A percentile compares a stretch with the other conserved stretches of the same genome.
Conservation (phyloP, 2,888 invertebrate genomes). For the Odontothrips loti region DNA sequence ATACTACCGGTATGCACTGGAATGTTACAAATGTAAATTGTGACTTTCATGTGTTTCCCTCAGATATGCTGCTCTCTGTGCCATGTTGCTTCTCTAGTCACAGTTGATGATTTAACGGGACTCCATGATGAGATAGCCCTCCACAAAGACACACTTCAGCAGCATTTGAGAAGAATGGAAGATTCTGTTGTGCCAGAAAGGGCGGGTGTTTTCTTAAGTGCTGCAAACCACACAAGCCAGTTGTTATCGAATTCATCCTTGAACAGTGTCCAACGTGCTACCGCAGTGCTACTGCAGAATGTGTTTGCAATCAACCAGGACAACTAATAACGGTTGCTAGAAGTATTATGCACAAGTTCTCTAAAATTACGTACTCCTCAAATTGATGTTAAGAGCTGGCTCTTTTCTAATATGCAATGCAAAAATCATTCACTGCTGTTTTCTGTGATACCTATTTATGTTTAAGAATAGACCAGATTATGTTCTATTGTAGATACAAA, state of each 20-base stretch:
- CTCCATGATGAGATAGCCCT: slow-evolving; percentile 53
- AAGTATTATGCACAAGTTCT: too few relatives aligned
- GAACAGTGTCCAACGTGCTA: background rate
- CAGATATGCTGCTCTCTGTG: slow-evolving; percentile 70
- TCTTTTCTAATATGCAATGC: too few relatives aligned
- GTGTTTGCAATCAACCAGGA: background rate
- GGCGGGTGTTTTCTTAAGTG: slow-evolving; percentile 44
- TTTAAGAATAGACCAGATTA: too few relatives aligned
- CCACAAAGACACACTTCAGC: slow-evolving; percentile 47
- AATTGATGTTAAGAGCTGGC: too few relatives aligned
- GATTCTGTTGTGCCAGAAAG: slow-evolving; percentile 49
- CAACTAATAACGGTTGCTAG: background rate
- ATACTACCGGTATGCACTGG: slow-evolving; percentile 20
- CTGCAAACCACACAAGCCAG: slow-evolving; percentile 39
- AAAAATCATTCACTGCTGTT: too few relatives aligned
- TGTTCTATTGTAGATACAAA: too few relatives aligned
- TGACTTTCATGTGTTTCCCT: slow-evolving; percentile 42
- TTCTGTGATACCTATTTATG: background rate
- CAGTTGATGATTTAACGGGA: slow-evolving; percentile 55
- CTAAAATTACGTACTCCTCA: too few relatives aligned
- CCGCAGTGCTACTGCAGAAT: background rate
- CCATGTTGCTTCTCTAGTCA: slow-evolving; percentile 61
- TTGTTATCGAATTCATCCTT: background rate
- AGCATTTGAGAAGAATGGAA: slow-evolving; percentile 46
- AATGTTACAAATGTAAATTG: slow-evolving; percentile 32